A percentile compares a stretch with the other conserved stretches of the same genome.
phyloP scores from a whole-genome alignment of 2,888 invertebrate genomes.

The Amiota communis region DNA sequence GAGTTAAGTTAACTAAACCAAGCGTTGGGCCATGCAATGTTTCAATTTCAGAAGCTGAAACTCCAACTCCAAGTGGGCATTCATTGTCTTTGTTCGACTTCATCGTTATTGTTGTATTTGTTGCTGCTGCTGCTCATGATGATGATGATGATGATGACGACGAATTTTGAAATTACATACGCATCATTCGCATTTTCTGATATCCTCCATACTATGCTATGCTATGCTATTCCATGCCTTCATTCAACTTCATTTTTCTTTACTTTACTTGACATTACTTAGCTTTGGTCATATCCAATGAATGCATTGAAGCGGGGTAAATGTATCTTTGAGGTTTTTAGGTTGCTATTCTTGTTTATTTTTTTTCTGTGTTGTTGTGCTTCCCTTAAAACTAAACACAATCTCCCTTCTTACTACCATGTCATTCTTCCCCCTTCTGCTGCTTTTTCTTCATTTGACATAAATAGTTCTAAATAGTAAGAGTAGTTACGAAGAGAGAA shows the following conservation, averaged over 20 bases:
- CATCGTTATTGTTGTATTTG: neutral
- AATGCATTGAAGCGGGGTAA: conserved; percentile 60
- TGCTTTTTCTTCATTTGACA: neutral
- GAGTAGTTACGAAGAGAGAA: too few relatives aligned
- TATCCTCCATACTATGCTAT: too few relatives aligned
- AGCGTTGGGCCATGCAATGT: conserved; percentile 20
- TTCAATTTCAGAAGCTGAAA: conserved; percentile 21
- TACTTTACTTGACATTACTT: neutral
- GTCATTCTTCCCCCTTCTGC: too few relatives aligned
- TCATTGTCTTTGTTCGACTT: conserved; percentile 9
- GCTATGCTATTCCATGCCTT: too few relatives aligned
- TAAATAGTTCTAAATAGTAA: conserved; percentile 11
- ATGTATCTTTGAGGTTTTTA: conserved; percentile 64
- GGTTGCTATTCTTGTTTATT: conserved; percentile 33
- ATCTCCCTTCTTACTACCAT: too few relatives aligned
- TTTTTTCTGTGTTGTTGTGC: neutral
- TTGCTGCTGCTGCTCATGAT: neutral
- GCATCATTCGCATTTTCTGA: conserved; percentile 5
- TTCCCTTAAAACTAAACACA: too few relatives aligned
- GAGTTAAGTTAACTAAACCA: neutral
- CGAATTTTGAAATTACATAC: conserved; percentile 20
- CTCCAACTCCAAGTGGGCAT: neutral
- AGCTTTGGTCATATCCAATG: neutral
- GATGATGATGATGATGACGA: neutral
- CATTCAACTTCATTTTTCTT: neutral